These are phyloP conservation scores for Rhagophthalmus giganteus DNA, from an alignment of 2,888 invertebrate species.

Conservation along the genomic window DNA sequence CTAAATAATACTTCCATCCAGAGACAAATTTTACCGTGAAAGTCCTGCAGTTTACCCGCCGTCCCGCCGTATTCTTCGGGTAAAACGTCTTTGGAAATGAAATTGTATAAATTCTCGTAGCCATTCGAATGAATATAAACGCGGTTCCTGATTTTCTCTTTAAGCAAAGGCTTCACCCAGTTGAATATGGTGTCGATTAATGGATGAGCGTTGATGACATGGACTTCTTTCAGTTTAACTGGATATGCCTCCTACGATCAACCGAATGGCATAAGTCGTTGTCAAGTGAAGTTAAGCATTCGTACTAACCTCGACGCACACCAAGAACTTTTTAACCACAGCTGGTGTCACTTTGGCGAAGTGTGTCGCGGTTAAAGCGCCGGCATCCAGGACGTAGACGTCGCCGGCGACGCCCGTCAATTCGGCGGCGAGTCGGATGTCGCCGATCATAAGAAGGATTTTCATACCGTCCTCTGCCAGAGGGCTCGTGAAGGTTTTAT, in stretches of 20 bases:
- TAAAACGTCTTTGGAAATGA: slow-evolving; percentile 77
- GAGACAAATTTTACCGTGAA: slow-evolving; percentile 62
- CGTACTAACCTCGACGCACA: slow-evolving; percentile 69
- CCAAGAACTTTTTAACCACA: slow-evolving; percentile 81
- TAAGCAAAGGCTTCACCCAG: slow-evolving; percentile 84
- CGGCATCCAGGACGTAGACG: slow-evolving; percentile 78
- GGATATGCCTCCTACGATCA: slow-evolving; percentile 78
- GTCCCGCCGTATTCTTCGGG: slow-evolving; percentile 84
- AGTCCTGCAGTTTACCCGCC: slow-evolving; percentile 70
- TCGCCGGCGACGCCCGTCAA: slow-evolving; percentile 82
- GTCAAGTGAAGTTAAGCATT: too few species aligned
- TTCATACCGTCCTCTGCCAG: slow-evolving; percentile 80
- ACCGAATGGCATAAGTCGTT: background rate
- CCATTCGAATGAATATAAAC: slow-evolving; percentile 75
- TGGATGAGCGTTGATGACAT: slow-evolving; percentile 82
- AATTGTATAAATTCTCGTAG: slow-evolving; percentile 74
- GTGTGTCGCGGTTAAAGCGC: slow-evolving; percentile 76
- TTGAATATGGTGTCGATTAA: slow-evolving; percentile 82
- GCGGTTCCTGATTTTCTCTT: slow-evolving; percentile 83
- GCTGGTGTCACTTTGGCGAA: slow-evolving; percentile 84
- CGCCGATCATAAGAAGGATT: slow-evolving; percentile 81
- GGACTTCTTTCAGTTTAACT: slow-evolving; percentile 84
- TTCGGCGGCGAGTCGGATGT: slow-evolving; percentile 76
- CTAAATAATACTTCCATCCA: too few species aligned
- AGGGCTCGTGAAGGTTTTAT: slow-evolving; percentile 70